Base-by-base conservation (phyloP, 1,140 invertebrate genomes). In the Carposina sasakii region DNA sequence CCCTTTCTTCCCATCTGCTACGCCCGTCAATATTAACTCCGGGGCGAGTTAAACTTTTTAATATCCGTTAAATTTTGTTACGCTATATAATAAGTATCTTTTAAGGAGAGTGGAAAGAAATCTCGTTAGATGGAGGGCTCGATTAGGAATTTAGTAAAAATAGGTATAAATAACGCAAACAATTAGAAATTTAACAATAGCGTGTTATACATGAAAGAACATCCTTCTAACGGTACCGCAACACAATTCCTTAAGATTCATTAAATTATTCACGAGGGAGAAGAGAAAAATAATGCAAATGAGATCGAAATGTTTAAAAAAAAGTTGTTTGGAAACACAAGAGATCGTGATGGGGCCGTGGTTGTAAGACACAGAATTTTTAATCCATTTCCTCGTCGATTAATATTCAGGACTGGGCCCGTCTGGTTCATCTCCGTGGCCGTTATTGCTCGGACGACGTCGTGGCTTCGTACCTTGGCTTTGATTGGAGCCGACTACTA, bases 21-120 rank as follows among this genome's bases (percentile, higher is more conserved):
- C 76, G 75, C 79, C 83, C 82, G 85, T 86, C 85, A 85, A 85
- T 86, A 86, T 85, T 85, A 86, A 86, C 81, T 85, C 76, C 68
- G 58, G 43, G 59, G 61, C 67, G 74, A 75, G 70, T 77, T 81
- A 81, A 84, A 84, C 81, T 84, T 84, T 84, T 84, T 84, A 84
- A 81, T 84, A 84, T 84, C 81, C 77, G 76, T 71, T 84, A 78
- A 84, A 84, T 84, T 84, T 76, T 68, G 76, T 84, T 81, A 81
- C 75, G 63, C 63, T 60, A 54, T 56, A 66, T 69, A 71, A 83
- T 78, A n/a, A n/a, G n/a, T n/a, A 63, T 68, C 66, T 64, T 77
- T 74, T 68, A 71, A 73, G 60, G 36, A 63, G 58, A 62, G 63
- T 70, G 24, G 37, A 20, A 23, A 59, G 63, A 63, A 66, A 65